These are phyloP conservation scores for Sycobia sp. DNA, from an alignment of 1,140 invertebrate species.

Conservation along the genomic window DNA sequence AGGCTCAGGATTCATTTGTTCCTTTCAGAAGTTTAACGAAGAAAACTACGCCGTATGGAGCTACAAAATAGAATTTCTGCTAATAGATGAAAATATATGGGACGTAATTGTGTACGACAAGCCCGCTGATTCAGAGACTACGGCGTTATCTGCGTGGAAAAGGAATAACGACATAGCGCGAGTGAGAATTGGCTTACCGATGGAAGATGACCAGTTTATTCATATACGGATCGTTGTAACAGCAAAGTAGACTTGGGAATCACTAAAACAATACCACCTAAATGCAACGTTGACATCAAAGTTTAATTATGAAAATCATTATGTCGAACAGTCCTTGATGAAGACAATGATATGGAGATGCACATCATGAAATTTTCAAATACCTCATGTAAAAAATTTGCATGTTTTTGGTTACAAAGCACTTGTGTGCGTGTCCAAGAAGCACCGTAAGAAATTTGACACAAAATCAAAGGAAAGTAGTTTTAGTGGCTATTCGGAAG, in stretches of 20 bases:
- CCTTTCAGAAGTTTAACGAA: not conserved
- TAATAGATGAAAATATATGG: not conserved
- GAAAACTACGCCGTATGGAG: too few relatives aligned
- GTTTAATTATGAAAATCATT: slow-evolving; percentile 9
- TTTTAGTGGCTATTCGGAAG: not conserved
- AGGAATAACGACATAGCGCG: too few relatives aligned
- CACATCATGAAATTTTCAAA: too few relatives aligned
- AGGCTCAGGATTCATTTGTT: not conserved
- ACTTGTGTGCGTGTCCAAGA: slow-evolving; percentile 23
- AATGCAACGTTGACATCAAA: slow-evolving; percentile 10
- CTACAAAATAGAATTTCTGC: not conserved
- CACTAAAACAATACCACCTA: slow-evolving; percentile 27
- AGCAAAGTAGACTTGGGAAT: slow-evolving; percentile 29
- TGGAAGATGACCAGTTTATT: slow-evolving; percentile 29
- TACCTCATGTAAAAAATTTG: too few relatives aligned
- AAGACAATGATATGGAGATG: slow-evolving; percentile 6
- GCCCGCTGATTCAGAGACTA: too few relatives aligned
- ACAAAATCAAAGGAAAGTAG: not conserved
- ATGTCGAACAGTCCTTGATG: not conserved
- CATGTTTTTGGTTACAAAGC: slow-evolving; percentile 27
- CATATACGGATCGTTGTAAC: slow-evolving; percentile 16
- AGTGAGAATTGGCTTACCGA: slow-evolving; percentile 20
- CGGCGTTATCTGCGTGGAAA: too few relatives aligned
- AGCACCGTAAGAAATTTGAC: too few relatives aligned
- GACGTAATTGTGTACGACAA: too few relatives aligned